These are phyloP conservation scores for Lucifuga dentata DNA, from an alignment of 2,113 vertebrate genomes.

Conservation along the genomic window DNA sequence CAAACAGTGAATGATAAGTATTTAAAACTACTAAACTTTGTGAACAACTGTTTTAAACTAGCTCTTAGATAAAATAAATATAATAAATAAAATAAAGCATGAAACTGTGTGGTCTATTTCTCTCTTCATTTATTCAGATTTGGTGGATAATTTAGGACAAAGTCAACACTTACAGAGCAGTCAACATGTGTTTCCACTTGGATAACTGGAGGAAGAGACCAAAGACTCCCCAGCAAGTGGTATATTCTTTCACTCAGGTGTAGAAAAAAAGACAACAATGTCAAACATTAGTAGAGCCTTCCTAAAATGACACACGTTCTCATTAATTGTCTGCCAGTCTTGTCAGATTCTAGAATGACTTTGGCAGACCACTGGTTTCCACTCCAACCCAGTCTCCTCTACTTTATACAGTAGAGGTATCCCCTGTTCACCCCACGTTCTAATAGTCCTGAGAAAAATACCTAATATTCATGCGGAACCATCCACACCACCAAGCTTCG, in stretches of 20 bases:
- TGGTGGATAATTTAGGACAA: slow-evolving; percentile 3
- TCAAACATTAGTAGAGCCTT: slow-evolving; percentile 13
- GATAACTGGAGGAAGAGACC: slow-evolving; percentile 9
- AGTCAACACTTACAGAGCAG: neutral
- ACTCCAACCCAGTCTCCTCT: slow-evolving; percentile 25
- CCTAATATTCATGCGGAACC: neutral
- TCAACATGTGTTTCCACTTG: slow-evolving; percentile 19
- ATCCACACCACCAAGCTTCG: neutral
- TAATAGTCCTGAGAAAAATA: slow-evolving; percentile 14
- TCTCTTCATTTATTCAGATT: slow-evolving; percentile 2
- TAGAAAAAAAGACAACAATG: neutral
- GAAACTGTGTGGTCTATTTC: neutral
- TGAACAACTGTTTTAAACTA: neutral
- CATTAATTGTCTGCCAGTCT: slow-evolving; percentile 50
- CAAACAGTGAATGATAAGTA: too few species aligned
- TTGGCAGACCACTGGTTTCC: slow-evolving; percentile 46
- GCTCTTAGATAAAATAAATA: too few species aligned
- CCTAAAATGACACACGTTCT: slow-evolving; percentile 34
- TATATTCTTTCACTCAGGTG: slow-evolving; percentile 3
- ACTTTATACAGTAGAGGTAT: slow-evolving; percentile 2
- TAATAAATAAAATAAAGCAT: neutral
- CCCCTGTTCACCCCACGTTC: too few species aligned
- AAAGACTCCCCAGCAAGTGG: neutral
- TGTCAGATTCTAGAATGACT: slow-evolving; percentile 48
- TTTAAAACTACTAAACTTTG: neutral